A percentile compares a stretch with the other conserved stretches of the same genome.
phyloP scores from a whole-genome alignment of 2,888 invertebrate genomes.

The Agrotis clavis region DNA sequence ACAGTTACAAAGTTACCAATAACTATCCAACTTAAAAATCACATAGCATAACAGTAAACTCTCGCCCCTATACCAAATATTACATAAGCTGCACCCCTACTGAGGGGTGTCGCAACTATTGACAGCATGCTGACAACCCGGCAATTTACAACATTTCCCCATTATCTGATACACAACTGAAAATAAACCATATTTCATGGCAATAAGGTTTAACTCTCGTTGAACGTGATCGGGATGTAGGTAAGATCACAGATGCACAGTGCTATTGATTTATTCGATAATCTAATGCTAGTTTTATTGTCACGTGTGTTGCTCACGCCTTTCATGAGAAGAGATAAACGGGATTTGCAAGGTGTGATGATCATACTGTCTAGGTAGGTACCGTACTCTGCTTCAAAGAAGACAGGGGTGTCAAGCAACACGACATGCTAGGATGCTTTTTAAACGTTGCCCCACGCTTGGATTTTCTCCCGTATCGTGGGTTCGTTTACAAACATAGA shows the following conservation, averaged over 20 bases:
- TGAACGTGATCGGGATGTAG: not conserved
- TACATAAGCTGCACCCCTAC: slow-evolving; percentile 36
- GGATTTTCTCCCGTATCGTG: no score
- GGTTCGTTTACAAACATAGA: no score
- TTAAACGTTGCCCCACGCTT: no score
- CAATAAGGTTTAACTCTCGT: slow-evolving; percentile 4
- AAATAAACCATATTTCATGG: not conserved
- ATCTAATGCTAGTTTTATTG: slow-evolving; percentile 28
- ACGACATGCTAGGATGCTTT: no score
- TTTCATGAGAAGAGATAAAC: slow-evolving; percentile 5
- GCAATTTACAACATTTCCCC: slow-evolving; percentile 16
- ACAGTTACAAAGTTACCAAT: no score
- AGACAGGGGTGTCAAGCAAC: not conserved
- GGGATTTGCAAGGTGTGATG: slow-evolving; percentile 37
- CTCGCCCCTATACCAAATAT: slow-evolving; percentile 44
- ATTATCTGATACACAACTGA: not conserved
- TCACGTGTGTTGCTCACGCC: slow-evolving; percentile 16
- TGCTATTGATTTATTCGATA: slow-evolving; percentile 43
- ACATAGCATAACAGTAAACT: slow-evolving; percentile 22
- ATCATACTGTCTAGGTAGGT: not conserved
- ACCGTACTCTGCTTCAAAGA: slow-evolving; percentile 1
- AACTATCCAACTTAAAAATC: not conserved
- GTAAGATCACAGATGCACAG: slow-evolving; percentile 40
- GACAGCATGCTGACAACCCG: slow-evolving; percentile 36
- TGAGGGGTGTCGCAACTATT: slow-evolving; percentile 55